Percentiles rank a stretch among this genome's conserved stretches.
These are phyloP conservation scores for Athene noctua DNA, from an alignment of 2,113 vertebrate genomes.

Conservation along the genomic window DNA sequence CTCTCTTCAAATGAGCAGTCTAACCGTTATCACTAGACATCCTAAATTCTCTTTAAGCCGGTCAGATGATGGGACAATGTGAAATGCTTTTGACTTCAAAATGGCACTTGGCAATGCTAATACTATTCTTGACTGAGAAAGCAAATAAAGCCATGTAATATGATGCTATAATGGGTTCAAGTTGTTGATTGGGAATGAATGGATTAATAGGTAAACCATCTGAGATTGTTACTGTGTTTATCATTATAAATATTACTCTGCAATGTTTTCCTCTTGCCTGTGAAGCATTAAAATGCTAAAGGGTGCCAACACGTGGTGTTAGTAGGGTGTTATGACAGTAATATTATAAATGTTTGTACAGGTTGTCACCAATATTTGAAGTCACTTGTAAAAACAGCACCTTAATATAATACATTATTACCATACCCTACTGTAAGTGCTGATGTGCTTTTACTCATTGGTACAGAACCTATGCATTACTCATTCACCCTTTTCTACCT, in stretches of 20 bases:
- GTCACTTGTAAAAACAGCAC: background rate
- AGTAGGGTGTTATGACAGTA: background rate
- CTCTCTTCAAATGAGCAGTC: background rate
- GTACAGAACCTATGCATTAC: background rate
- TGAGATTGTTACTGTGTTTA: background rate
- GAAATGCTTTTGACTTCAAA: slow-evolving; percentile 5
- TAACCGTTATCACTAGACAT: background rate
- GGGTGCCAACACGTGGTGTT: background rate
- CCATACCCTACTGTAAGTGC: background rate
- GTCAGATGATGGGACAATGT: background rate
- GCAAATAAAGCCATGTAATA: background rate
- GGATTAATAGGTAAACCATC: background rate
- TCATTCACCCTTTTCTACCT: background rate
- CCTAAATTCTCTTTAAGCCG: background rate
- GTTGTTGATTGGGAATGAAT: background rate
- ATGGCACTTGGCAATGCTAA: background rate
- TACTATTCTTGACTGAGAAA: background rate
- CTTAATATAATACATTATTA: background rate
- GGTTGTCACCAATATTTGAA: slow-evolving; percentile 22
- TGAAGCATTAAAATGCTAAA: background rate
- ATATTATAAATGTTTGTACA: background rate
- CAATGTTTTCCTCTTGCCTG: background rate
- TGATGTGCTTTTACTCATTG: background rate
- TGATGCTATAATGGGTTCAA: background rate
- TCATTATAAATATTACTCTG: background rate